Percentiles rank a stretch among this genome's conserved stretches.
Conservation (phyloP, 2,113 vertebrate genomes). For the Pterophyllum scalare region DNA sequence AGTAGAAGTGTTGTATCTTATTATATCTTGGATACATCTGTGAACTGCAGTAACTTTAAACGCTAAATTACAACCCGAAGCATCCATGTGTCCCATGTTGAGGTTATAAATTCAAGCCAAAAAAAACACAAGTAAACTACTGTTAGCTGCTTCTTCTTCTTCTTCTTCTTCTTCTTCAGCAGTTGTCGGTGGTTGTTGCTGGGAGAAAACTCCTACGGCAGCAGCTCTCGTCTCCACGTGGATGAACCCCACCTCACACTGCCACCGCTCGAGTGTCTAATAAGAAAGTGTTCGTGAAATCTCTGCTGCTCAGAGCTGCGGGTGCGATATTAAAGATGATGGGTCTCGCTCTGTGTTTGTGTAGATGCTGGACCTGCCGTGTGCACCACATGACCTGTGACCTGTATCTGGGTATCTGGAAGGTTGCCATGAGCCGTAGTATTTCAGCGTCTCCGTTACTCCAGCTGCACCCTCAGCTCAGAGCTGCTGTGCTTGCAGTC, state of each 20-base stretch:
- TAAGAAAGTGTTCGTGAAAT: no score
- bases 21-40: neutral
- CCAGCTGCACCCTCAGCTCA: neutral
- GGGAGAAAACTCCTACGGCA: neutral
- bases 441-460: neutral
- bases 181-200: neutral
- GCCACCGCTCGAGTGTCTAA: neutral
- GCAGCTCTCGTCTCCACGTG: neutral
- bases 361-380: neutral
- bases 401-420: neutral
- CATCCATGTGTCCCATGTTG: no score
- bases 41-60: neutral
- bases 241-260: neutral
- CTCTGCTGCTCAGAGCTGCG: no score
- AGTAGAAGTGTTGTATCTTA: neutral
- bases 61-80: neutral
- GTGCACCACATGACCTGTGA: neutral
- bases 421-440: neutral
- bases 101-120: neutral
- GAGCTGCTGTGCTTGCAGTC: neutral
- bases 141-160: neutral
- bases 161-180: neutral
- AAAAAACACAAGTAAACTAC: neutral
- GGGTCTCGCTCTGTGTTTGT: no score
- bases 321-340: no score